These are phyloP conservation scores for Hiodon tergisus DNA, from an alignment of 2,113 vertebrate species.

Conservation along the genomic window DNA sequence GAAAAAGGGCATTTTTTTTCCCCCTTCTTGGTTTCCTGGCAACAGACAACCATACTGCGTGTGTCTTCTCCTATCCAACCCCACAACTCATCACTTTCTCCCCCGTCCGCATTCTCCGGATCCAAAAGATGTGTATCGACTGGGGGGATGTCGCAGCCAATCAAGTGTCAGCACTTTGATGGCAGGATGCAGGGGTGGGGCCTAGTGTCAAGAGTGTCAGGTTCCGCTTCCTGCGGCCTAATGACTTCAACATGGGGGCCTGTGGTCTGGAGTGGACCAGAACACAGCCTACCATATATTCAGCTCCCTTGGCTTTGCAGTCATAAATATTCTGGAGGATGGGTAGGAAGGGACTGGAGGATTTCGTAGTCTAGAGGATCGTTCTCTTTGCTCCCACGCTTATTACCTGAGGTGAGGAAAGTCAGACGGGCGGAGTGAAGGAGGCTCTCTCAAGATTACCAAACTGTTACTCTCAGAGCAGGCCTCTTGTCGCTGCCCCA, in stretches of 20 bases:
- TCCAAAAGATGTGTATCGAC: conserved; percentile 66
- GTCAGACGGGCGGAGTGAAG: conserved; percentile 41
- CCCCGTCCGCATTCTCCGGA: conserved; percentile 33
- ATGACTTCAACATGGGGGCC: conserved; percentile 71
- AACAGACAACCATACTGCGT: conserved; percentile 24
- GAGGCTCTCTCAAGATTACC: conserved; percentile 28
- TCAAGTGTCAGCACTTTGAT: conserved; percentile 57
- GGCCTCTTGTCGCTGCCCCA: background rate
- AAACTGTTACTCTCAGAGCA: background rate
- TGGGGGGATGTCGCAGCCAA: conserved; percentile 51
- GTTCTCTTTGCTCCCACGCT: too few relatives aligned
- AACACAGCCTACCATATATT: conserved; percentile 41
- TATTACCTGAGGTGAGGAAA: conserved; percentile 68
- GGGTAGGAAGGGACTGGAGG: conserved; percentile 44
- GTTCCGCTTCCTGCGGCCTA: conserved; percentile 74
- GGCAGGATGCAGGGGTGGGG: conserved; percentile 70
- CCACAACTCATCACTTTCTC: conserved; percentile 1
- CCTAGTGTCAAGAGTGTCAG: conserved; percentile 74
- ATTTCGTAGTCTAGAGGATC: conserved; percentile 80
- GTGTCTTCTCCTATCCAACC: conserved; percentile 27
- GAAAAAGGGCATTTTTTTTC: conserved; percentile 10
- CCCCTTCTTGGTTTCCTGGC: conserved; percentile 36
- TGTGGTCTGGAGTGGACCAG: conserved; percentile 34
- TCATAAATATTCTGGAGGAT: conserved; percentile 62
- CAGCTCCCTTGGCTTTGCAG: conserved; percentile 47